Base-by-base conservation (phyloP, 2,888 invertebrate species). In the Hypercompe scribonia region DNA sequence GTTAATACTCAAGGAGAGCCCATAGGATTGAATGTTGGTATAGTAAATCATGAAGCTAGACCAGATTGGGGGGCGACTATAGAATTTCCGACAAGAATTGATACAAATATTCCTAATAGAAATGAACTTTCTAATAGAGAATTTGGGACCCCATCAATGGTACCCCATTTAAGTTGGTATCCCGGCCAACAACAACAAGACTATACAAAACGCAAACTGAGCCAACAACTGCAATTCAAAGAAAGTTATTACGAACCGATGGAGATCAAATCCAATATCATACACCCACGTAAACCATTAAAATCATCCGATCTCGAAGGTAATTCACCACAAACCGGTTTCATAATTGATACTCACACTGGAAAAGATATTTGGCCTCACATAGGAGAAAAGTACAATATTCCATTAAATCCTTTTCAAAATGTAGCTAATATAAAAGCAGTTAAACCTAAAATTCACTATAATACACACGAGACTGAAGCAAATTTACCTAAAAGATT, bases 1-100 rank as follows among this genome's bases (percentile, higher is more conserved):
- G 13, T 31, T 68, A n/a, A 28, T 11, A 71, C 65, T 7, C 66
- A 75, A 3, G 72, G 72, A 13, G 68, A 68, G 11, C 70, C 75
- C 11, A 79, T 83, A 54, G 82, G 83, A 64, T 58, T 81, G 8
- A 72, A 82, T 13, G 34, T 39, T 2, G 83, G 84, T 5, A 68
- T 50, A 42, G 72, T 84, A 74, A 18, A 77, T 75, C 75, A 13
- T 31, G 11, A 4, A 15, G 15, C 64, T 50, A 31, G 15, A 24
- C 64, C 72, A 11, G 24, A 7, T 36, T 28, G 58, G 58, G 4
- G 58, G 58, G 4, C 15, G 15, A 4, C 31, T 15, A 28, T 4
- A 15, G 28, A 4, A 58, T 54, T n/a, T 11, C 28, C 58, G 28
- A 28, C 1, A 13, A 58, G 13, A n/a, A 58, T 1, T 28, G 58